Conservation (phyloP, 2,113 vertebrate species). For the Alces alces region DNA sequence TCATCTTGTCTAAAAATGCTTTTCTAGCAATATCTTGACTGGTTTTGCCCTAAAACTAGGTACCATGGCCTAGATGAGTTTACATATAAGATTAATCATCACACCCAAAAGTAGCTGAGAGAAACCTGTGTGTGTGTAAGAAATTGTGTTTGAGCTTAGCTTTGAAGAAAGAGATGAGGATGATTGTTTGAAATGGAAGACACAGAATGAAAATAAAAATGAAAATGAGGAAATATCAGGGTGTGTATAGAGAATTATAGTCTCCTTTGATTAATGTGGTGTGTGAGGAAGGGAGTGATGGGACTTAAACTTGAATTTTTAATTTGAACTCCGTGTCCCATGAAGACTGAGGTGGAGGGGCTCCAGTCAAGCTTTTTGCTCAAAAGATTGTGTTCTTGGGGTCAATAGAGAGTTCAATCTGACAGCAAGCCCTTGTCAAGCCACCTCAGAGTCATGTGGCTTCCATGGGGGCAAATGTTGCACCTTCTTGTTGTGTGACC, state of each 20-base stretch:
- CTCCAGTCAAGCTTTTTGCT: background rate
- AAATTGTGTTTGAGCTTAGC: background rate
- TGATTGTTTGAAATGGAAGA: constrained; percentile 1
- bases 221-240: background rate
- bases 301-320: background rate
- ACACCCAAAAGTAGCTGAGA: background rate
- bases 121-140: background rate
- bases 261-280: background rate
- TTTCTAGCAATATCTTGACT: background rate
- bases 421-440: background rate
- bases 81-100: background rate
- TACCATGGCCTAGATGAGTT: background rate
- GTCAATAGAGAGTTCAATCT: background rate
- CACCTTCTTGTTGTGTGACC: background rate
- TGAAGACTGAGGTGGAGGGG: background rate
- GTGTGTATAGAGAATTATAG: background rate
- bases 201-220: background rate
- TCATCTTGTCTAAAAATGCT: background rate
- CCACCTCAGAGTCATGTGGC: background rate
- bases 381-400: background rate
- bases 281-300: background rate
- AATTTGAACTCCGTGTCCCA: background rate
- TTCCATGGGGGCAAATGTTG: background rate
- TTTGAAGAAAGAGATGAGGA: background rate
- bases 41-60: background rate